Percentiles rank a stretch among this genome's conserved stretches.
These are phyloP conservation scores for Ctena decussata DNA, from an alignment of 2,888 invertebrate genomes.

Conservation along the genomic window DNA sequence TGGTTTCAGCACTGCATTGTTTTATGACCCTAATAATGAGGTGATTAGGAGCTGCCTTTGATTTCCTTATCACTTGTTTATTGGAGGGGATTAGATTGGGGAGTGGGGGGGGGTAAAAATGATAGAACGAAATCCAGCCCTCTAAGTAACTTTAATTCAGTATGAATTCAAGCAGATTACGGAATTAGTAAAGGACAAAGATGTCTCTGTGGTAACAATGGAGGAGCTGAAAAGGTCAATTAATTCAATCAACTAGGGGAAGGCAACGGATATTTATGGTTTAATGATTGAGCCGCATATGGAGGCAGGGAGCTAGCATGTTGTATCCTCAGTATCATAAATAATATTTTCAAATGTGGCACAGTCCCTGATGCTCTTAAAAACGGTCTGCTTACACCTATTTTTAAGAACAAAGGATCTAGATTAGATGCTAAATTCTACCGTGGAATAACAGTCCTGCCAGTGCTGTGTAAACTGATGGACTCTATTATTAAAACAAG, in stretches of 20 bases:
- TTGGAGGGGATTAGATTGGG: too few relatives aligned
- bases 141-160: too few relatives aligned
- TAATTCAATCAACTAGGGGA: not conserved
- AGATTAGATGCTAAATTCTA: not conserved
- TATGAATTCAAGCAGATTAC: not conserved
- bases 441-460: constrained; percentile 5
- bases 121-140: too few relatives aligned
- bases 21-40: too few relatives aligned
- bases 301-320: not conserved
- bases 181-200: not conserved
- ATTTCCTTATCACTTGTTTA: too few relatives aligned
- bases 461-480: not conserved
- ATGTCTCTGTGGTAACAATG: not conserved
- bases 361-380: not conserved
- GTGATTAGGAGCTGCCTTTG: too few relatives aligned
- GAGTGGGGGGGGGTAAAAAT: too few relatives aligned
- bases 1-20: too few relatives aligned
- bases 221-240: not conserved
- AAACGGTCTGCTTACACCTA: constrained; percentile 7
- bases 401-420: not conserved
- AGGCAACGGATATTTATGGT: not conserved
- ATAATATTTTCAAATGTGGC: not conserved
- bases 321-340: not conserved
- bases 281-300: constrained; percentile 6
- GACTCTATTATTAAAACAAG: not conserved